Evolutionary conservation across 2,113 vertebrate genomes (phyloP).

Genomic region (Pionites leucogaster): DNA sequence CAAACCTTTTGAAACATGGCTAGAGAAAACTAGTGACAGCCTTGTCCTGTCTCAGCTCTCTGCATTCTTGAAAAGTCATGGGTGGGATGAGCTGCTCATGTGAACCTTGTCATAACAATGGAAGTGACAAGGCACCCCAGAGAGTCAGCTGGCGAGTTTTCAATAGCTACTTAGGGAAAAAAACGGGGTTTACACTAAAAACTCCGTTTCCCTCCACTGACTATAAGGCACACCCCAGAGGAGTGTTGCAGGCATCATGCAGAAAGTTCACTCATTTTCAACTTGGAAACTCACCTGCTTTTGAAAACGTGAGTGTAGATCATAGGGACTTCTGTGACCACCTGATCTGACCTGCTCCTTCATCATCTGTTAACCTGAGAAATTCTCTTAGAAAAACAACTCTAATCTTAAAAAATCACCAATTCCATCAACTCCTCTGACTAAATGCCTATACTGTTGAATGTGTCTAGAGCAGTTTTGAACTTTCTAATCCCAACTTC

Average conservation of each 20-base stretch:
- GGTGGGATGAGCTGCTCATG: background rate
- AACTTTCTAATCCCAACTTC: background rate
- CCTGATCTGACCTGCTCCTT: background rate
- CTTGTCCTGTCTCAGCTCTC: background rate
- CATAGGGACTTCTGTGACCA: background rate
- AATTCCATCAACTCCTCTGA: background rate
- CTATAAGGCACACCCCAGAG: background rate
- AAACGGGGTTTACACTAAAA: background rate
- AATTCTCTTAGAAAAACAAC: background rate
- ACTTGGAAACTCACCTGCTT: background rate
- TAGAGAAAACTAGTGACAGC: background rate
- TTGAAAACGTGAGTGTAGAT: background rate
- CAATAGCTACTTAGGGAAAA: background rate
- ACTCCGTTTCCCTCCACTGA: background rate
- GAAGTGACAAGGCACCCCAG: background rate
- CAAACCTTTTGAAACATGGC: background rate
- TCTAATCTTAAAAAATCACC: background rate
- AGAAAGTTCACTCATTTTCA: background rate
- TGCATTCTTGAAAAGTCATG: background rate
- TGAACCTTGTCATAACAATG: background rate
- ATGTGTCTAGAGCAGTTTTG: background rate
- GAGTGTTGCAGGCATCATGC: rapidly evolving
- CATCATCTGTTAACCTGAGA: background rate
- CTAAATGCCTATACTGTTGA: background rate
- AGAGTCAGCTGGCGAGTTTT: background rate